Evolutionary conservation across 2,797 vertebrate species (phyloP).

Genomic region (Crax fasciolata): DNA sequence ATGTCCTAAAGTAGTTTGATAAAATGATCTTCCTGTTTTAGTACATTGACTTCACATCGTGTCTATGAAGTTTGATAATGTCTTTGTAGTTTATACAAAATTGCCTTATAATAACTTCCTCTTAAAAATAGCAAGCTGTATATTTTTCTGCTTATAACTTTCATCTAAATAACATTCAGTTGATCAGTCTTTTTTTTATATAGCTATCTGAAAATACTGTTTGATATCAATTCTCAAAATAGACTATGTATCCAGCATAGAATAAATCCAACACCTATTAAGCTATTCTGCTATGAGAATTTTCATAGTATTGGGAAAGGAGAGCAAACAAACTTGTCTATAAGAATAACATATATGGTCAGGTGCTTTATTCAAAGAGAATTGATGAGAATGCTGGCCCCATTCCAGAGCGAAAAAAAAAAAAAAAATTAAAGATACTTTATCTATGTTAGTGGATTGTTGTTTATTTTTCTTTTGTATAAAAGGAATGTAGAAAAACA

Average conservation of each 20-base stretch:
- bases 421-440: neutral
- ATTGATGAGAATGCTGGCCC: neutral
- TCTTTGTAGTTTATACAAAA: neutral
- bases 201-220: neutral
- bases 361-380: neutral
- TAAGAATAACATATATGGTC: neutral
- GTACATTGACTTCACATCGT: neutral
- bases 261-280: neutral
- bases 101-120: neutral
- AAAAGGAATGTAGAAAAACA: neutral
- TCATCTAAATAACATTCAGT: neutral
- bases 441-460: neutral
- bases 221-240: neutral
- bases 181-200: neutral
- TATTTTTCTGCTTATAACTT: neutral
- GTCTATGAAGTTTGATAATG: neutral
- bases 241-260: neutral
- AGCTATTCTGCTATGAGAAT: neutral
- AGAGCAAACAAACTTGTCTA: neutral
- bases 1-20: neutral
- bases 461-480: neutral
- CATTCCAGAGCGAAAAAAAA: neutral
- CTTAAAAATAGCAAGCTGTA: neutral
- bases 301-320: neutral
- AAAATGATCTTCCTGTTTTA: neutral